Evolutionary conservation across 2,797 vertebrate genomes (phyloP), one percentile per base, ranked within the genome.

Genomic region (Gymnoscopelus braueri): DNA sequence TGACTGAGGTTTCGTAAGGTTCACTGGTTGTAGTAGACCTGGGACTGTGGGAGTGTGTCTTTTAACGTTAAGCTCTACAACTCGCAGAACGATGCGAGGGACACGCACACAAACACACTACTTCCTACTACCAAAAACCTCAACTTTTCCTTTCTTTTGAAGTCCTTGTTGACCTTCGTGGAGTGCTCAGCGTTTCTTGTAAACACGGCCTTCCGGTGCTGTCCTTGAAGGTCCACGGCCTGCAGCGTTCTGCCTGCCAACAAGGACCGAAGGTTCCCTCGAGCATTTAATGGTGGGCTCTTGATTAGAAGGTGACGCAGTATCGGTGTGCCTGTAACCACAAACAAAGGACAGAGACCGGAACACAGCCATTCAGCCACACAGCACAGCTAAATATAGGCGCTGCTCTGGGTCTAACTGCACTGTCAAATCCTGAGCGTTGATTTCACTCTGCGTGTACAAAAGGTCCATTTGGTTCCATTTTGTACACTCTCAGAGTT

Each of bases 301-400:
- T 32, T 58, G 67, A 88, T 77, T 83, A 86, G 76, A 88, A 88
- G 87, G 84, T 67, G 64, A 73, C 67, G 56, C 14, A 49, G 69
- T 66, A 53, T 7, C 13, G 71, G 59, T 52, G 50, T 66, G 74
- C 61, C 60, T 68, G 70, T 72, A 50, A 58, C 62, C 50, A 60
- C 63, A 87, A 92, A 65, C 65, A 78, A 89, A 77, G 85, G 88
- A 87, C 88, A 83, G 80, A 82, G 81, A 87, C 80, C 77, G 83
- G 88, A 91, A 90, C 57, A 49, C 72, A 72, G 77, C 73, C 79
- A 58, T 80, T 79, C 79, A 67, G 62, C 65, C 77, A 67, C 81
- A 71, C 86, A 11, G 15, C 61, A 2, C 7, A 9, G 69, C 83
- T 90, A 89, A 90, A 90, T 88, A 84, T 91, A 92, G 84, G 73